Evolutionary conservation across 2,888 invertebrate species (phyloP).

Genomic region (Trisateles emortualis): DNA sequence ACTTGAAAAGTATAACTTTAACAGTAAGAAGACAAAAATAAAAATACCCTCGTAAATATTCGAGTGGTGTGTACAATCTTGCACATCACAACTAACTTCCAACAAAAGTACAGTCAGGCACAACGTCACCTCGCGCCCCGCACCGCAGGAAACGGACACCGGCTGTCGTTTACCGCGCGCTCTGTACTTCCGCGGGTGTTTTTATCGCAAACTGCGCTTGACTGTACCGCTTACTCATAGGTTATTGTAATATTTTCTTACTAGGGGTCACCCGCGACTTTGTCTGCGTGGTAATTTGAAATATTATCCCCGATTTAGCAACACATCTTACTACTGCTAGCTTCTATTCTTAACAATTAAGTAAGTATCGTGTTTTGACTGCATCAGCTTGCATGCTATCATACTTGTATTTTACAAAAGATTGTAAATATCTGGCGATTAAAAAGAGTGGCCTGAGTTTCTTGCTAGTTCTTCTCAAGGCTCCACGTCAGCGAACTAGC

Average conservation of each 20-base stretch:
- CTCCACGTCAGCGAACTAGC: too few relatives aligned
- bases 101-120: slow-evolving; percentile 46
- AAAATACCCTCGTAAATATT: slow-evolving; percentile 26
- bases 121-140: slow-evolving; percentile 45
- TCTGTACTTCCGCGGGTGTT: slow-evolving; percentile 48
- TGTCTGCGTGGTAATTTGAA: too few relatives aligned
- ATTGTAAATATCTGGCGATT: too few relatives aligned
- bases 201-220: slow-evolving; percentile 41
- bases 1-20: not conserved
- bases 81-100: slow-evolving; percentile 27
- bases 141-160: slow-evolving; percentile 55
- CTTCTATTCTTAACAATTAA: too few relatives aligned
- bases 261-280: too few relatives aligned
- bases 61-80: slow-evolving; percentile 25
- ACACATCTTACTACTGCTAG: too few relatives aligned
- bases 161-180: slow-evolving; percentile 57
- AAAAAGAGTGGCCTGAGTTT: too few relatives aligned
- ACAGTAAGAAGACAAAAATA: not conserved
- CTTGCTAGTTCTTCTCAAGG: too few relatives aligned
- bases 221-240: slow-evolving; percentile 34
- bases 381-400: too few relatives aligned
- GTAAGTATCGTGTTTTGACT: too few relatives aligned
- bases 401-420: too few relatives aligned
- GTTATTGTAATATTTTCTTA: slow-evolving; percentile 40
- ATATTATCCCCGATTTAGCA: too few relatives aligned